Evolutionary conservation across 2,888 invertebrate genomes (phyloP), one percentile per base, ranked within the genome.

Genomic region (Apamea crenata): DNA sequence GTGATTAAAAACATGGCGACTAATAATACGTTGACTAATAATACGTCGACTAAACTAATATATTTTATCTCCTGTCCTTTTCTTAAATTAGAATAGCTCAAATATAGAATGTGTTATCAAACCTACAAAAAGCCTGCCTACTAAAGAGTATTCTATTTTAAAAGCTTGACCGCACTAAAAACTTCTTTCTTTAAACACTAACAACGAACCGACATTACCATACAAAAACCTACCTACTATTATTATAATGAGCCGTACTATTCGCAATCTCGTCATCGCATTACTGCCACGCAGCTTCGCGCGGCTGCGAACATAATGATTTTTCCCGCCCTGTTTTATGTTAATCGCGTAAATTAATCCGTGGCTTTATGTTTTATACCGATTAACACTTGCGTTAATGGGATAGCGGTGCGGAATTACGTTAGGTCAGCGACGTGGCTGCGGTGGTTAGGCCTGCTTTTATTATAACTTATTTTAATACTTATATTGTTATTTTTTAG

Each of bases 361-460:
- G 93, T 88, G 93, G 93, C 91, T 91, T 91, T 92, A 92, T 92
- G 91, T 90, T 94, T 94, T 93, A 93, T 93, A 92, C 91, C 91
- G 92, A 94, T 95, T 94, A 95, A 95, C 95, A 95, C 95, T 94
- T 92, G 90, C 87, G 91, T 92, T 94, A 94, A 93, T 94, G 93
- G 90, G 88, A 92, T 91, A 89, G 90, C 89, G 93, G 91, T 90
- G 88, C 70, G 78, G 86, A 89, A 92, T 92, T 89, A 90, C 88
- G 91, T 91, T 91, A 91, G 90, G 87, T 87, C 80, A 88, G 83
- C 88, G 87, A 85, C 82, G 80, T 80, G 85, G 76, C 80, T 75
- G 80, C 47, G 47, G 12, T 87, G 83, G 87, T 83, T 86, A 78
- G 83, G 71, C 74, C 72, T 53, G 76, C 61, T 80, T 79, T 83